Conservation (phyloP, 2,113 vertebrate genomes). For the Nerophis ophidion region DNA sequence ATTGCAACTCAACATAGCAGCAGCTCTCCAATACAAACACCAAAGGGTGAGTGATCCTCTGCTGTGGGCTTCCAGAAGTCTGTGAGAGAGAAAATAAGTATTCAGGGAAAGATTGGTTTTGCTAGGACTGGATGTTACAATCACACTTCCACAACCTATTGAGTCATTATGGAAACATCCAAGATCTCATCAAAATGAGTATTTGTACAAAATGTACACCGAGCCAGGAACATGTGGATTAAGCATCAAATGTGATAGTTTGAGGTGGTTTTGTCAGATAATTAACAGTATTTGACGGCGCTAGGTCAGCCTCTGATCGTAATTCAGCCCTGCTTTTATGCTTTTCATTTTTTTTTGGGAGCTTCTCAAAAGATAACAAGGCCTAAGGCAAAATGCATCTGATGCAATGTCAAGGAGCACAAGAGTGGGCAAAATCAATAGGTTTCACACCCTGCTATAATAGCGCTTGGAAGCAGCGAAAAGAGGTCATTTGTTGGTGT, state of each 20-base stretch:
- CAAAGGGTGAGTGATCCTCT: neutral
- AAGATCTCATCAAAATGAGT: neutral
- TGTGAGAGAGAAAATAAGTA: neutral
- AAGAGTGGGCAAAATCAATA: constrained; percentile 64
- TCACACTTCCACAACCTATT: too few relatives aligned
- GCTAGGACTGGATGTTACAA: too few relatives aligned
- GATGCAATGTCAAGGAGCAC: constrained; percentile 58
- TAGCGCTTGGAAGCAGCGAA: constrained; percentile 41
- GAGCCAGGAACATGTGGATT: neutral
- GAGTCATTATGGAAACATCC: too few relatives aligned
- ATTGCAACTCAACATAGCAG: neutral
- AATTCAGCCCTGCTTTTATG: constrained; percentile 34
- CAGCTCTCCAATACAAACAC: neutral
- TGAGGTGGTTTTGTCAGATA: constrained; percentile 22
- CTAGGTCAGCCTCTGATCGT: constrained; percentile 53
- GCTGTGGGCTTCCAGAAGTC: neutral
- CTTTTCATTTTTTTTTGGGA: constrained; percentile 53
- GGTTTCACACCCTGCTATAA: constrained; percentile 49
- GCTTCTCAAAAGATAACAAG: constrained; percentile 52
- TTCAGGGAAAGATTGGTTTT: too few relatives aligned
- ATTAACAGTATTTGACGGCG: constrained; percentile 31
- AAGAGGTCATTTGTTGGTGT: constrained; percentile 54
- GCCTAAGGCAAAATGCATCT: constrained; percentile 55
- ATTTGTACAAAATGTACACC: neutral
- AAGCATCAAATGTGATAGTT: constrained; percentile 14